Conservation (phyloP, 2,888 invertebrate species). For the Chironomus riparius region DNA sequence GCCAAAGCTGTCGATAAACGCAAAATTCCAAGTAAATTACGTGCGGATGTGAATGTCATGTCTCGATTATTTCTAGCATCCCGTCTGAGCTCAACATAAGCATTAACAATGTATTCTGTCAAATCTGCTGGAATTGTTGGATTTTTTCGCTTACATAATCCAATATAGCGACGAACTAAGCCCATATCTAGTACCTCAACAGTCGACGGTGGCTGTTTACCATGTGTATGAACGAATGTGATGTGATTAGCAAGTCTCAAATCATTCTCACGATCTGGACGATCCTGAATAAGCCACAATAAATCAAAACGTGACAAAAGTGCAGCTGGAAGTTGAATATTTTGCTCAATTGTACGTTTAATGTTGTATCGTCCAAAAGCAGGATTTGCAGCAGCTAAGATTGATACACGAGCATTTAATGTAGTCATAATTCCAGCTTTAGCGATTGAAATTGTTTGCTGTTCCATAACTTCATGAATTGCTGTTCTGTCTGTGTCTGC, state of each 20-base stretch:
- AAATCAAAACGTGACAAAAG: slow-evolving; percentile 92
- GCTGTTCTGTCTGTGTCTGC: slow-evolving; percentile 89
- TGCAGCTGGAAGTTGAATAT: slow-evolving; percentile 96
- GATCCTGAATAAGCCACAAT: slow-evolving; percentile 88
- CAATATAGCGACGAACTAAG: slow-evolving; percentile 86
- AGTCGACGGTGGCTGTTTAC: slow-evolving; percentile 71
- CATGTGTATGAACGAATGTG: slow-evolving; percentile 91
- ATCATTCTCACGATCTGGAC: slow-evolving; percentile 62
- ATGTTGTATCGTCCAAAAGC: slow-evolving; percentile 98
- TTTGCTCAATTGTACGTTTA: slow-evolving; percentile 88
- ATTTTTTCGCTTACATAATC: slow-evolving; percentile 79
- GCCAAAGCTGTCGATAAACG: slow-evolving; percentile 89
- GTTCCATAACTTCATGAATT: slow-evolving; percentile 98
- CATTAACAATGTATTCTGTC: slow-evolving; percentile 78
- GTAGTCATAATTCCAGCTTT: slow-evolving; percentile 99
- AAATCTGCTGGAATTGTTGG: slow-evolving; percentile 81
- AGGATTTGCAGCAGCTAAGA: slow-evolving; percentile 97
- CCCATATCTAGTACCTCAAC: slow-evolving; percentile 79
- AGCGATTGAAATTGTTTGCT: slow-evolving; percentile 98
- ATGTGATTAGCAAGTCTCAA: slow-evolving; percentile 90
- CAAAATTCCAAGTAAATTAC: slow-evolving; percentile 87
- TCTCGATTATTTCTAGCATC: slow-evolving; percentile 85
- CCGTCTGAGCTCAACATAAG: slow-evolving; percentile 69
- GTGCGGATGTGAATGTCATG: slow-evolving; percentile 92
- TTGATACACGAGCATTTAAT: slow-evolving; percentile 93